These are phyloP conservation scores for Trichomycterus rosablanca DNA, from an alignment of 2,113 vertebrate genomes.

Conservation along the genomic window DNA sequence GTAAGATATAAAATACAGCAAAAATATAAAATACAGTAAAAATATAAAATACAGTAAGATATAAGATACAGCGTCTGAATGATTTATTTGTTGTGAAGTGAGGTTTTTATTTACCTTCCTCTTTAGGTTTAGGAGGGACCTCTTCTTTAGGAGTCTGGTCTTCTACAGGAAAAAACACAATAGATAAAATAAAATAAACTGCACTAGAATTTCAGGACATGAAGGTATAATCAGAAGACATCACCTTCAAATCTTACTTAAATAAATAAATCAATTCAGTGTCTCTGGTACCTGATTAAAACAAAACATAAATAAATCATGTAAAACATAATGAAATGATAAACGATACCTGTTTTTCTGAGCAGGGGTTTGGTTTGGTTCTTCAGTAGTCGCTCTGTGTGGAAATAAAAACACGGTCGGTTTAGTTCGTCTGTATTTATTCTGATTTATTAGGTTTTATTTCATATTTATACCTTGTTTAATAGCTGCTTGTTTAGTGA, in stretches of 20 bases:
- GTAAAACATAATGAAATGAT: not conserved
- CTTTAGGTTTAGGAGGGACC: conserved; percentile 16
- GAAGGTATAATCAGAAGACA: no score
- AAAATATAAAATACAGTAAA: no score
- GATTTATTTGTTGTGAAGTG: not conserved
- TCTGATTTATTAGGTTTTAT: not conserved
- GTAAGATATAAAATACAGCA: no score
- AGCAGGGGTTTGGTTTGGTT: conserved; percentile 36
- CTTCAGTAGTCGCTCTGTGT: conserved; percentile 32
- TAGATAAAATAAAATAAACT: not conserved
- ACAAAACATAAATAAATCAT: not conserved
- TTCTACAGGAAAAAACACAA: conserved; percentile 17
- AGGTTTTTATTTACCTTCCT: conserved; percentile 32
- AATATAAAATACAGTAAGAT: no score
- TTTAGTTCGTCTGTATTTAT: not conserved
- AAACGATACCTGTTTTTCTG: conserved; percentile 44
- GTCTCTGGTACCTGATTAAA: not conserved
- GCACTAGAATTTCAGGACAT: not conserved
- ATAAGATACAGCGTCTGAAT: no score
- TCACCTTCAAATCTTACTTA: no score
- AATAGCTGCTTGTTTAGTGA: conserved; percentile 43
- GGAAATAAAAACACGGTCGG: not conserved
- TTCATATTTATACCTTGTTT: conserved; percentile 46
- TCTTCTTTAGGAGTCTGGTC: conserved; percentile 32
- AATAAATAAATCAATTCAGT: no score